Percentiles rank a stretch among this genome's conserved stretches.
phyloP scores from a whole-genome alignment of 1,140 invertebrate genomes.

The Globodera ellingtonae region DNA sequence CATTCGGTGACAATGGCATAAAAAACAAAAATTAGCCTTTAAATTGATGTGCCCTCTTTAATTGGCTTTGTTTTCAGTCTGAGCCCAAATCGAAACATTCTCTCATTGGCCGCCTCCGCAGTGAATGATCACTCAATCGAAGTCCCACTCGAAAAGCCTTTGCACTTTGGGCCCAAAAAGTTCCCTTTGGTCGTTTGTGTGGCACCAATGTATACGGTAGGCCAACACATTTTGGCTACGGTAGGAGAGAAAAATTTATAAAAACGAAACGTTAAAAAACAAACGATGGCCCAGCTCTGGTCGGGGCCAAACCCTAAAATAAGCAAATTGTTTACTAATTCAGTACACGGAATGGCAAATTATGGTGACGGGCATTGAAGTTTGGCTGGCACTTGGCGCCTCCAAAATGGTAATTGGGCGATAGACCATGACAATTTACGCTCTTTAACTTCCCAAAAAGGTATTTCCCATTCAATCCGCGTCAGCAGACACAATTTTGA shows the following conservation, averaged over 20 bases:
- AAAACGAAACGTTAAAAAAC: no score
- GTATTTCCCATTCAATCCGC: constrained; percentile 64
- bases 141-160: constrained; percentile 46
- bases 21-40: background rate
- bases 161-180: constrained; percentile 47
- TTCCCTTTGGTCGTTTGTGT: constrained; percentile 60
- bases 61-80: constrained; percentile 18
- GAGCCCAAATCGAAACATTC: constrained; percentile 23
- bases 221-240: background rate
- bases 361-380: constrained; percentile 59
- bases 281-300: no score
- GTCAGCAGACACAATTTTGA: constrained; percentile 52
- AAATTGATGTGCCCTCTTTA: background rate
- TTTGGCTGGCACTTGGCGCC: constrained; percentile 63
- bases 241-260: constrained; percentile 9
- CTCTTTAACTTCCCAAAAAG: constrained; percentile 48
- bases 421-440: background rate
- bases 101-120: background rate
- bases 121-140: constrained; percentile 23
- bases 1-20: constrained; percentile 2
- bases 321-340: constrained; percentile 39
- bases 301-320: no score
- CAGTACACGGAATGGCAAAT: constrained; percentile 65
- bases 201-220: constrained; percentile 60
- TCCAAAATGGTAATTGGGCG: constrained; percentile 50